These are phyloP conservation scores for Drosophila pectinifera DNA, from an alignment of 1,140 invertebrate genomes.

Conservation along the genomic window DNA sequence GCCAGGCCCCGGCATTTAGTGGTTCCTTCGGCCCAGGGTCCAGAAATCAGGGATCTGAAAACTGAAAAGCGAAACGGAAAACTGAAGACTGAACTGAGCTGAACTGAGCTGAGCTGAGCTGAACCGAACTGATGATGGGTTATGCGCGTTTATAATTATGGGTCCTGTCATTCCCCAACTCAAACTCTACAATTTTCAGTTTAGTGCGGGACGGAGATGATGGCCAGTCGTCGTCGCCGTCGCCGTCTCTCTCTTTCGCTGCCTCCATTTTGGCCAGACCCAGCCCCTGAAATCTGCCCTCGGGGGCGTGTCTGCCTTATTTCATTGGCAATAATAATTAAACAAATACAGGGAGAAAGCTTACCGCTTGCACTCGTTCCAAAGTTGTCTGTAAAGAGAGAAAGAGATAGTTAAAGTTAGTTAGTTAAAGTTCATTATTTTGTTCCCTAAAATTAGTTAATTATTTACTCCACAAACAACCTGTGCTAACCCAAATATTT, in stretches of 20 bases:
- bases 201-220: conserved; percentile 29
- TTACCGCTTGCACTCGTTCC: conserved; percentile 85
- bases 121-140: conserved; percentile 78
- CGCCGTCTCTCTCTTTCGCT: not conserved
- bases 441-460: too few species aligned
- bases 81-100: conserved; percentile 23
- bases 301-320: conserved; percentile 24
- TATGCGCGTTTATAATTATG: conserved; percentile 84
- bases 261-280: conserved; percentile 51
- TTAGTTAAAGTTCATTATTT: too few species aligned
- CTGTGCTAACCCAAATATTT: conserved; percentile 51
- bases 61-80: conserved; percentile 6
- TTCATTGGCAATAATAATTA: conserved; percentile 29
- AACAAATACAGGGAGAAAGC: conserved; percentile 45
- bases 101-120: conserved; percentile 1
- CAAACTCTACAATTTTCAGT: conserved; percentile 74
- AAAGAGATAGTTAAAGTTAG: too few species aligned
- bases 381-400: conserved; percentile 80
- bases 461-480: conserved; percentile 23
- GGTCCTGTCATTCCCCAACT: conserved; percentile 82
- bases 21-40: conserved; percentile 29
- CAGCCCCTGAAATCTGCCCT: conserved; percentile 15
- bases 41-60: conserved; percentile 37
- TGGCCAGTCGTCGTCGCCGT: not conserved
- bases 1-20: conserved; percentile 68